Evolutionary conservation across 2,888 invertebrate species (phyloP).

Genomic region (Microchrysa polita): DNA sequence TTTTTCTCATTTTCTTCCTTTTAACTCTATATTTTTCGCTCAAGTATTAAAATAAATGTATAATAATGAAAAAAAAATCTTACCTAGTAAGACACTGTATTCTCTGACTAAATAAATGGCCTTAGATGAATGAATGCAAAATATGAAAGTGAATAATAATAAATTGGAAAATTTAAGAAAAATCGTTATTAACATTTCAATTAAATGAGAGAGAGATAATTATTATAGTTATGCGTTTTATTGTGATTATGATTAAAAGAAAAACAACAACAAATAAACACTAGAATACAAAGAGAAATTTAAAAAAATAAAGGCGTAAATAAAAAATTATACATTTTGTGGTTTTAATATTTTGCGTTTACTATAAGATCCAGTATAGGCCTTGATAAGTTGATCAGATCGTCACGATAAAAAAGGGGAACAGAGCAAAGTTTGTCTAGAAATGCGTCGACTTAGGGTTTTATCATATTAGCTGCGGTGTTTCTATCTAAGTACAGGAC

Average conservation of each 20-base stretch:
- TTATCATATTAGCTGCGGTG: too few relatives aligned
- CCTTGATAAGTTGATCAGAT: too few relatives aligned
- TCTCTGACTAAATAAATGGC: conserved; percentile 43
- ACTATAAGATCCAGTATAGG: too few relatives aligned
- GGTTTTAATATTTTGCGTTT: too few relatives aligned
- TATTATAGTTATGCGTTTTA: conserved; percentile 12
- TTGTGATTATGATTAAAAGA: neutral
- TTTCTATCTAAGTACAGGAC: too few relatives aligned
- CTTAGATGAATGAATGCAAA: conserved; percentile 43
- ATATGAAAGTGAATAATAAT: conserved; percentile 21
- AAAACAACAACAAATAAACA: too few relatives aligned
- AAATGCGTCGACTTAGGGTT: too few relatives aligned
- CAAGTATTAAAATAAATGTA: conserved; percentile 3
- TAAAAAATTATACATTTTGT: too few relatives aligned
- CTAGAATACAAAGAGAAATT: too few relatives aligned
- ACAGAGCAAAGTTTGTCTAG: too few relatives aligned
- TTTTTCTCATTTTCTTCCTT: neutral
- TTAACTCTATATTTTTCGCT: neutral
- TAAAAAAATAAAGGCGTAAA: too few relatives aligned
- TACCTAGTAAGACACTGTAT: conserved; percentile 23
- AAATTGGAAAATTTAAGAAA: conserved; percentile 14
- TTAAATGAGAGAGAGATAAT: conserved; percentile 3
- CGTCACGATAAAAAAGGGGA: too few relatives aligned
- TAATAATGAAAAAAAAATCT: neutral
- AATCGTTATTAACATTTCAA: conserved; percentile 27